These are phyloP conservation scores for Thryonomys swinderianus DNA, from an alignment of 2,113 vertebrate genomes.

Conservation along the genomic window DNA sequence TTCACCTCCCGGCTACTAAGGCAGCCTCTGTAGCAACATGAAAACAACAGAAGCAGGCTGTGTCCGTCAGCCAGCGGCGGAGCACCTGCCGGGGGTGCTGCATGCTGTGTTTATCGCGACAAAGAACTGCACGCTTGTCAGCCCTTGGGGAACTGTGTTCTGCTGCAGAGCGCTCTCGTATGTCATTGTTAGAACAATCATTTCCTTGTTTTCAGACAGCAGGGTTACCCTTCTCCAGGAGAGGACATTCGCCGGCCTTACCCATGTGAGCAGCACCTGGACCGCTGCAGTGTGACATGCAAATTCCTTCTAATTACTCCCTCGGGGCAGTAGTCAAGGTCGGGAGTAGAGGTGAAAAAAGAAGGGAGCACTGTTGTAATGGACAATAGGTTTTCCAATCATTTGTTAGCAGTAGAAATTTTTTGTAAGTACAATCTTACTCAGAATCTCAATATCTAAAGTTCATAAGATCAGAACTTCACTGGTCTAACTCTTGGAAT, in stretches of 20 bases:
- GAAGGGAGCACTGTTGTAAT: background rate
- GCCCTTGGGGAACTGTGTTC: background rate
- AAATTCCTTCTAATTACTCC: background rate
- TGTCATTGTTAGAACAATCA: conserved; percentile 39
- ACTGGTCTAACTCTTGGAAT: conserved; percentile 1
- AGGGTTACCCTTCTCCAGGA: conserved; percentile 16
- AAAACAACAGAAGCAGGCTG: conserved; percentile 10
- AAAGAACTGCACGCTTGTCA: background rate
- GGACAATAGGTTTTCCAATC: background rate
- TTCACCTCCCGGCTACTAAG: background rate
- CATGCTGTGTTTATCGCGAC: conserved; percentile 41
- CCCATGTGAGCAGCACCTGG: background rate
- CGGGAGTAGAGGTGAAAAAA: background rate
- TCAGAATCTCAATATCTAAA: conserved; percentile 12
- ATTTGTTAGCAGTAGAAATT: background rate
- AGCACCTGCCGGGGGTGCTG: background rate
- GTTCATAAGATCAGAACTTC: conserved; percentile 51
- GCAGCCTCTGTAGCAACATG: background rate
- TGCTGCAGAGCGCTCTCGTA: conserved; percentile 5
- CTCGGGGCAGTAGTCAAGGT: conserved; percentile 31
- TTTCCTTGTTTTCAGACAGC: conserved; percentile 35
- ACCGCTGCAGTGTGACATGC: background rate
- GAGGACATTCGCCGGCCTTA: background rate
- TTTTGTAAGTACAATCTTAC: conserved; percentile 12
- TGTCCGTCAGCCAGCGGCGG: background rate